Base-by-base conservation (phyloP, 2,888 invertebrate species). In the Microchrysa polita region DNA sequence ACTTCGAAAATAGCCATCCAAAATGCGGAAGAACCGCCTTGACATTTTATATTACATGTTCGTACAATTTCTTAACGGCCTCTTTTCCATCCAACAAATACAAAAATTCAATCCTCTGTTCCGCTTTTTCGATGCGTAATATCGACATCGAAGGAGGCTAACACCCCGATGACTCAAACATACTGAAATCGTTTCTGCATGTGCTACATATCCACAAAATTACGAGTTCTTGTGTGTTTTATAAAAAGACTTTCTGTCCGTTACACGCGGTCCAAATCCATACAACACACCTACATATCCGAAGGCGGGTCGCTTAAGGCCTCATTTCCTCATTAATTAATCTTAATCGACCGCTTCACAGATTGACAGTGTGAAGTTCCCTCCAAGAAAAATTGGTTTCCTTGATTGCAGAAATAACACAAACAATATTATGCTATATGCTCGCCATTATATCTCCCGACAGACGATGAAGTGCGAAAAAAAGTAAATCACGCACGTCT, bases 301-400 rank as follows among this genome's bases (percentile, higher is more conserved):
- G 44, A 42, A 65, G 65, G 48, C 44, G 65, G 65, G 65, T 20
- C 48, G 5, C 65, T 65, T 65, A 34, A 44, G 22, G 69, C 10
- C 22, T 57, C 67, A 69, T 18, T 69, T 69, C 57, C 69, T 69
- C 34, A 69, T 69, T 55, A 69, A 69, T 69, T 55, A 69, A 69
- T 69, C 69, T 55, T 57, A 57, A 69, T 69, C 69, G 40, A 57
- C 57, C 40, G 40, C 34, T 55, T 34, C 22, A n/a, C 16, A 69
- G 40, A 55, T 55, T 42, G 69, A 69, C 69, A 69, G 69, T 34
- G 27, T 40, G 23, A 40, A 69, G 57, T 69, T 69, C 27, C 55
- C 12, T n/a, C n/a, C n/a, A n/a, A n/a, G n/a, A 55, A 55, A 34
- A 42, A 52, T 57, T 18, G 34, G 20, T 20, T 67, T 27, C 34